Percentiles rank a stretch among this genome's conserved stretches.
phyloP scores from a whole-genome alignment of 2,888 invertebrate genomes.

The Epirrhoe tristata region DNA sequence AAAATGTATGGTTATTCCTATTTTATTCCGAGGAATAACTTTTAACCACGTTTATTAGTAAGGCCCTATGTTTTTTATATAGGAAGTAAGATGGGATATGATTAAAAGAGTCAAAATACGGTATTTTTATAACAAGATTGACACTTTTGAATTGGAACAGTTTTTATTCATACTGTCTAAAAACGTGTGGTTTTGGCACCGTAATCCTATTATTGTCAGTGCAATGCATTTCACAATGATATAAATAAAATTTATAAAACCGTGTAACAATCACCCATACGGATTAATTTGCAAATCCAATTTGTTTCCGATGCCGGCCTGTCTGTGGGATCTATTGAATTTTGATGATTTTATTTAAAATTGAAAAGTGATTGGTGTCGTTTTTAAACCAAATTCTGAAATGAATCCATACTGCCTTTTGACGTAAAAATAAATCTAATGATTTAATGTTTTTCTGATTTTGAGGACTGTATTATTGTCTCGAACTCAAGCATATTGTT shows the following conservation, averaged over 20 bases:
- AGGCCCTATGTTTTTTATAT: too few species aligned
- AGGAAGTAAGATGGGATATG: too few species aligned
- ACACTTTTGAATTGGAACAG: neutral
- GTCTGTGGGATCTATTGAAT: slow-evolving; percentile 61
- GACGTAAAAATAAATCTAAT: neutral
- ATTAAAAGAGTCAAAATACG: neutral
- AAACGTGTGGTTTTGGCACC: slow-evolving; percentile 26
- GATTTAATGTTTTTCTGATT: neutral
- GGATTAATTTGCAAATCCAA: slow-evolving; percentile 65
- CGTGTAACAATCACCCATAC: slow-evolving; percentile 53
- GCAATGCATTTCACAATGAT: slow-evolving; percentile 47
- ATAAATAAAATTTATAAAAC: slow-evolving; percentile 47
- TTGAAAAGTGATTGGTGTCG: slow-evolving; percentile 35
- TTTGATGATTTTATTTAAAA: slow-evolving; percentile 55
- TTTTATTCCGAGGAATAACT: too few species aligned
- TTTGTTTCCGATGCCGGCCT: slow-evolving; percentile 59
- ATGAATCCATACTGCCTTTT: neutral
- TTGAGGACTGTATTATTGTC: neutral
- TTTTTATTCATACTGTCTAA: slow-evolving; percentile 31
- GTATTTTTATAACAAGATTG: neutral
- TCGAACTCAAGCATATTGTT: too few species aligned
- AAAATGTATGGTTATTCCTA: too few species aligned
- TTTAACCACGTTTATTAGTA: too few species aligned
- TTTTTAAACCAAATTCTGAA: slow-evolving; percentile 24
- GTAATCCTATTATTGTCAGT: slow-evolving; percentile 43